Base-by-base conservation (phyloP, 2,888 invertebrate genomes). In the Lepidonotus clava region DNA sequence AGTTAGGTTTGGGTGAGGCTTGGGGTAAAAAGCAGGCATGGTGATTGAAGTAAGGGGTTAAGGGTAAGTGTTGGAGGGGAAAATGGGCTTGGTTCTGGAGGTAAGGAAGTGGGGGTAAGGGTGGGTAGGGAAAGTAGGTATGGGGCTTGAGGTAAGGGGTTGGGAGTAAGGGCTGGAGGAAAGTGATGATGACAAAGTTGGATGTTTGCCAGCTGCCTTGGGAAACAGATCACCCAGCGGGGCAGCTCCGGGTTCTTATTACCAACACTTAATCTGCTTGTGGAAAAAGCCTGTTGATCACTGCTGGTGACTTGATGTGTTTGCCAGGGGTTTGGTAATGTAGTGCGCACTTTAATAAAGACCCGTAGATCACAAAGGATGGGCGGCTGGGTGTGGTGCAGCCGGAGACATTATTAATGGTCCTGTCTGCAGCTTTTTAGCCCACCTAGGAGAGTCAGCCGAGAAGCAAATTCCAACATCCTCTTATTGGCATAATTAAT, bases 321-420 rank as follows among this genome's bases (percentile, higher is more conserved):
- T 34, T 36, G 71, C 36, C 38, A n/a, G 1, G 36, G 18, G 36
- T 34, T 14, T 38, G 14, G 21, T 71, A 38, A 71, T 38, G 71
- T 21, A 71, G 71, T 71, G 24, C 36, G 38, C 38, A 38, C 71
- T 71, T 71, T 71, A 71, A 71, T 71, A 36, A 71, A 71, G 71
- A 34, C 4, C 24, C 34, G 34, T 71, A 34, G 38, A 71, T 71
- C 71, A 71, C 38, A 71, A 38, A 71, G 71, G n/a, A 71, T 38
- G 38, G 21, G 34, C 21, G 71, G 34, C 21, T 4, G 71, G 14
- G 38, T 34, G 18, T 36, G 71, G 38, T n/a, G n/a, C 28, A 61
- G 28, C 28, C 14, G 11, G 24, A 28, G 61, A 24, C 11, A 32
- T 11, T 28, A 61, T 61, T 61, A 61, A 61, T 61, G 61, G 28